phyloP scores from a whole-genome alignment of 2,888 invertebrate species.

The Tachina fera region DNA sequence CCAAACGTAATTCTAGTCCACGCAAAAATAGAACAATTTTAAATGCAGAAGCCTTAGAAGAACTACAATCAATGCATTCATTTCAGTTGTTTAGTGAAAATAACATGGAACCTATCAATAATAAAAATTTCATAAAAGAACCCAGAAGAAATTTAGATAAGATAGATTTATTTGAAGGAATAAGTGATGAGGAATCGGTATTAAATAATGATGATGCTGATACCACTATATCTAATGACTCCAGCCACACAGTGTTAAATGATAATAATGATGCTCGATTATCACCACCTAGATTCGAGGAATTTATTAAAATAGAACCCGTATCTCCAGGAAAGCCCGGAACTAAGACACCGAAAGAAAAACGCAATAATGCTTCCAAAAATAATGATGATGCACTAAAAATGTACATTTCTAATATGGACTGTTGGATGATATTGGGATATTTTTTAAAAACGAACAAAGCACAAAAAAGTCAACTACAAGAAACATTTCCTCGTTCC shows the following conservation, averaged over 20 bases:
- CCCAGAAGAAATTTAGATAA: conserved; percentile 76
- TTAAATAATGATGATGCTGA: conserved; percentile 36
- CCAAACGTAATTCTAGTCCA: neutral
- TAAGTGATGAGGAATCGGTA: conserved; percentile 73
- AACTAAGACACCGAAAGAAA: neutral
- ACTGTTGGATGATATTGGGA: conserved; percentile 81
- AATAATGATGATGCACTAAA: conserved; percentile 23
- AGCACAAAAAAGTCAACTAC: conserved; percentile 74
- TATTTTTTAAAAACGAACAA: conserved; percentile 65
- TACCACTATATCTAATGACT: neutral
- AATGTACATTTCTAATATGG: conserved; percentile 79
- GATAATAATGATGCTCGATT: conserved; percentile 8
- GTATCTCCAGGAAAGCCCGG: neutral
- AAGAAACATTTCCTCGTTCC: conserved; percentile 77
- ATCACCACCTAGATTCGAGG: neutral
- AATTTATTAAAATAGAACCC: conserved; percentile 52
- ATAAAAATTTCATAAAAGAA: conserved; percentile 63
- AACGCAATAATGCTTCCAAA: neutral
- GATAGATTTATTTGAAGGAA: conserved; percentile 72
- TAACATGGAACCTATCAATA: conserved; percentile 78
- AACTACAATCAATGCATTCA: conserved; percentile 70
- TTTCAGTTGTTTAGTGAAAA: conserved; percentile 76
- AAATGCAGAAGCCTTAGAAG: neutral
- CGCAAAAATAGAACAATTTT: neutral
- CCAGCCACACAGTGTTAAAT: too few relatives aligned